Conservation (phyloP, 2,797 vertebrate species). For the Manis crassicaudata region DNA sequence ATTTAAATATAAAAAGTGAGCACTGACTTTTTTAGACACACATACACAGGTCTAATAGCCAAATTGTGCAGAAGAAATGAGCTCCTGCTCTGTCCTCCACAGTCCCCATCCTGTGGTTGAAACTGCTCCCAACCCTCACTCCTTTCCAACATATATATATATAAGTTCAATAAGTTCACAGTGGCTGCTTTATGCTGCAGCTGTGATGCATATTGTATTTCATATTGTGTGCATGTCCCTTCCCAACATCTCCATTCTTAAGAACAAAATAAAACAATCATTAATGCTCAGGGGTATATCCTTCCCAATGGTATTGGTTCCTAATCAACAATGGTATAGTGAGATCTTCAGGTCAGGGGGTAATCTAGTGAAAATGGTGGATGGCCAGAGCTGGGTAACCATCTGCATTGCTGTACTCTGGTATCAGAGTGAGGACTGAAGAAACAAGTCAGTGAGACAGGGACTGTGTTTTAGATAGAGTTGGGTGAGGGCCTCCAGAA, state of each 20-base stretch:
- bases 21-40: slow-evolving; percentile 59
- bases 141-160: neutral
- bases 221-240: neutral
- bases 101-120: neutral
- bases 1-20: slow-evolving; percentile 85
- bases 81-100: neutral
- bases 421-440: slow-evolving; percentile 62
- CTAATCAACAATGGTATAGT: neutral
- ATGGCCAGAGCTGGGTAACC: slow-evolving; percentile 60
- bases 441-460: neutral
- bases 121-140: neutral
- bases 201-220: neutral
- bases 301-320: neutral
- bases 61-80: neutral
- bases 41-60: slow-evolving; percentile 64
- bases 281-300: neutral
- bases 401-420: neutral
- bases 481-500: no score
- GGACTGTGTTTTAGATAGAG: no score
- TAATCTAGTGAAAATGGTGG: neutral
- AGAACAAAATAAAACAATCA: neutral
- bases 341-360: neutral
- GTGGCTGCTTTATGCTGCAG: neutral
- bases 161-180: neutral
- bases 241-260: neutral